Evolutionary conservation across 2,888 invertebrate genomes (phyloP).

Genomic region (Saturnia pavonia): DNA sequence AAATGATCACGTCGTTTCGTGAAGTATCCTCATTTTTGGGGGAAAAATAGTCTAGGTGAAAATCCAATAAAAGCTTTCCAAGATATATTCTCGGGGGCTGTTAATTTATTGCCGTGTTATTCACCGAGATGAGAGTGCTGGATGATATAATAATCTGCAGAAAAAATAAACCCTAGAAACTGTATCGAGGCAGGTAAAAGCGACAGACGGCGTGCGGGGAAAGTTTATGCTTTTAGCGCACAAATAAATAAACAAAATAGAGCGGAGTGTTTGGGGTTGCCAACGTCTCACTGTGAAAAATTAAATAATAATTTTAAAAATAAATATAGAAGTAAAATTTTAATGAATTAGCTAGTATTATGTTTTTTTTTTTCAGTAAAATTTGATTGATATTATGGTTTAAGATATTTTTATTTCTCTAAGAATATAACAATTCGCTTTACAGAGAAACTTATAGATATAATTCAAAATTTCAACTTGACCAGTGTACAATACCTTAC

Average conservation of each 20-base stretch:
- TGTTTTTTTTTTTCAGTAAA: too few species aligned
- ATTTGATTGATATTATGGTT: too few species aligned
- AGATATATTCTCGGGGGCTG: slow-evolving; percentile 40
- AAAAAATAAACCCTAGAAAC: slow-evolving; percentile 15
- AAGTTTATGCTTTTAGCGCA: slow-evolving; percentile 1
- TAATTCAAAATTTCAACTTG: too few species aligned
- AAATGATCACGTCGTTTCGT: slow-evolving; percentile 3
- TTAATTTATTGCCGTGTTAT: slow-evolving; percentile 53
- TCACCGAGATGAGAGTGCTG: slow-evolving; percentile 29
- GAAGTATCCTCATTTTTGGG: slow-evolving; percentile 5
- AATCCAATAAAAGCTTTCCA: slow-evolving; percentile 26
- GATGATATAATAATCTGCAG: slow-evolving; percentile 31
- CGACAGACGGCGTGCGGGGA: slow-evolving; percentile 11
- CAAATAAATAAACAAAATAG: slow-evolving; percentile 12
- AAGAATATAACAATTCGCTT: too few species aligned
- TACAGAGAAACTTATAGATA: too few species aligned
- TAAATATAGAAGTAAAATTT: background rate
- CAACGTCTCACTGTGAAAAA: background rate
- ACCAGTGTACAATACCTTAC: too few species aligned
- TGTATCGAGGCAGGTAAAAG: slow-evolving; percentile 14
- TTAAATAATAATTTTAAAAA: background rate
- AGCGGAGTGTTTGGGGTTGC: slow-evolving; percentile 1
- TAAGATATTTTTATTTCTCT: too few species aligned
- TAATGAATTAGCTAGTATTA: too few species aligned
- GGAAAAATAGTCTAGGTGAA: slow-evolving; percentile 11